Base-by-base conservation (phyloP, 2,888 invertebrate species). In the Pyrrhosoma nymphula region DNA sequence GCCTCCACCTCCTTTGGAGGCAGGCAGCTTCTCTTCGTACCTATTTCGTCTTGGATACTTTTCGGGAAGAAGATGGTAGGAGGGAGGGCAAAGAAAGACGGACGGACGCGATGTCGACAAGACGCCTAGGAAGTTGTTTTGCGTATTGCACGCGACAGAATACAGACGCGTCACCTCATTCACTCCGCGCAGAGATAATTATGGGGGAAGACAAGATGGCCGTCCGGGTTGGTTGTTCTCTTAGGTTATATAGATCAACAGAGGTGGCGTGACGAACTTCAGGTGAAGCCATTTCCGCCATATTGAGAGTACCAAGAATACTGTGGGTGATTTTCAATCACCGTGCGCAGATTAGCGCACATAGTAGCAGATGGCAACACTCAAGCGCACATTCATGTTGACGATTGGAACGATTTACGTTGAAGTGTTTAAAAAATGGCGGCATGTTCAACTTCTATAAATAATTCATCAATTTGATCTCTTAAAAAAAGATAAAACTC, bases 141-240 rank as follows among this genome's bases (percentile, higher is more conserved):
- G 82, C 82, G 35, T 82, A 82, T 82, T 82, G 82, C 82, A 82
- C 82, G 82, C 82, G 82, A 82, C 82, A 10, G 30, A 18, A 82
- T 82, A 82, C 35, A 35, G 82, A 82, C 82, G 26, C 35, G 14
- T 35, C 82, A 18, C 35, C 82, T 35, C 82, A 35, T 82, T 82
- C 82, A 35, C 12, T 35, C 82, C 30, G 16, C 30, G 26, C 16
- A 4, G 30, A 82, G 82, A 35, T 82, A 82, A 82, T 82, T n/a
- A 82, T 16, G 82, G 35, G 82, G 82, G n/a, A 82, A 35, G 82
- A 82, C 35, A 82, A 82, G 82, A 82, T 82, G 82, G 82, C 35
- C 16, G 82, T 23, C 10, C 23, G 12, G n/a, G 69, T 69, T n/a
- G 47, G 47, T 47, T 47, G 47, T 2, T 2, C 47, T 4, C 47